Evolutionary conservation across 1,140 invertebrate species (phyloP).

Genomic region (Euura saliciscinereae): DNA sequence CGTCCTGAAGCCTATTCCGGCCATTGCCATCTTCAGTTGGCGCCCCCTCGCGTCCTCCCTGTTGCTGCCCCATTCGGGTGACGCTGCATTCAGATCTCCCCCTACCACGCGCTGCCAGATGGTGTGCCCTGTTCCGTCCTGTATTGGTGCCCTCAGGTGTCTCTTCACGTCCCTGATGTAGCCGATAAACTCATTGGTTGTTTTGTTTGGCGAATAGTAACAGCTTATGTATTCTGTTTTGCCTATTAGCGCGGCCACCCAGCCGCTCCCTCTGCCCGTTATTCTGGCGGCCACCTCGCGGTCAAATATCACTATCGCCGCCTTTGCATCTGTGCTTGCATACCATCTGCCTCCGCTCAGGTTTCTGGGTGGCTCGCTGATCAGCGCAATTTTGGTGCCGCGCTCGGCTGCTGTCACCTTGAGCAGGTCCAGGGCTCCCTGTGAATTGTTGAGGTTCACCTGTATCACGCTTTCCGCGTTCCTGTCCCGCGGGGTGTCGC

Average conservation of each 20-base stretch:
- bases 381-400: too few relatives aligned
- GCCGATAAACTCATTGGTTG: conserved; percentile 9
- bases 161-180: conserved; percentile 11
- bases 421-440: background rate
- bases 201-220: conserved; percentile 20
- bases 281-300: background rate
- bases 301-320: background rate
- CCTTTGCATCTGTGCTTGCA: background rate
- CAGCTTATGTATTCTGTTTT: conserved; percentile 18
- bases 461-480: background rate
- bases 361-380: background rate
- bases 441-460: background rate
- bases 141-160: background rate
- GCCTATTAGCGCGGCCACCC: background rate
- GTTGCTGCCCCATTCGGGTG: conserved; percentile 9
- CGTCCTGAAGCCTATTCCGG: background rate
- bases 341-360: background rate
- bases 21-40: background rate
- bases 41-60: too few relatives aligned
- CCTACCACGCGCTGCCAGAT: too few relatives aligned
- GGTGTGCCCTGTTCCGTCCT: background rate
- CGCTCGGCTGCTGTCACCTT: too few relatives aligned
- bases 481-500: too few relatives aligned
- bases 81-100: conserved; percentile 26
- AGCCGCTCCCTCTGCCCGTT: background rate